Evolutionary conservation across 2,113 vertebrate species (phyloP), one percentile per base, ranked within the genome.

Genomic region (Ochotona princeps): DNA sequence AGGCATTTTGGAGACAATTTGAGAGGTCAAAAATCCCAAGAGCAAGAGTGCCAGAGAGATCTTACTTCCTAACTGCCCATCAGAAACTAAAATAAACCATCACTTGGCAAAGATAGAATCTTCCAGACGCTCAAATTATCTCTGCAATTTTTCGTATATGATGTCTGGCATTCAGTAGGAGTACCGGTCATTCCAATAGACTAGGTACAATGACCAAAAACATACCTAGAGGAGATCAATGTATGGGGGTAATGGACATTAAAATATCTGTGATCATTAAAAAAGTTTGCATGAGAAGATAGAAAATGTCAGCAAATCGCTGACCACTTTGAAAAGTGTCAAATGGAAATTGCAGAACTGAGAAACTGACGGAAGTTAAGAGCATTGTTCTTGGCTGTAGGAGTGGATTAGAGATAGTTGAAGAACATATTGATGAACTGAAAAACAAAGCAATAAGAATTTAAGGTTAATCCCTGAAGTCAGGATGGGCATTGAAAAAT

Each of bases 241-340:
- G 66, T 76, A 70, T 13, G 89, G 30, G 20, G 66, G 6, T 72
- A 81, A 75, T 8, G 82, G 38, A 63, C 44, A 73, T 83, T 61
- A 65, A 93, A 87, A 72, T 85, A 76, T 47, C 25, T 63, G 7
- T 87, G 72, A 83, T 79, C 72, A 65, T 76, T 81, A 85, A 87
- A 38, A 23, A 90, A 72, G 83, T 51, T 51, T 83, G 61, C 47
- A 54, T 78, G 20, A 89, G 69, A 72, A 61, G 57, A 69, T 82
- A 73, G 54, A 75, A n/a, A 80, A 73, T 32, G 60, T 74, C 20
- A 72, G 20, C 25, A 63, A 17, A 73, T 78, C 69, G 72, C 13
- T 69, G 15, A n/a, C 26, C 92, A 83, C 28, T 79, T 23, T 35
- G 47, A 30, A 51, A 83, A 72, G 75, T 92, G 70, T 87, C 35